phyloP scores from a whole-genome alignment of 2,113 vertebrate genomes.

The Chaenocephalus aceratus region DNA sequence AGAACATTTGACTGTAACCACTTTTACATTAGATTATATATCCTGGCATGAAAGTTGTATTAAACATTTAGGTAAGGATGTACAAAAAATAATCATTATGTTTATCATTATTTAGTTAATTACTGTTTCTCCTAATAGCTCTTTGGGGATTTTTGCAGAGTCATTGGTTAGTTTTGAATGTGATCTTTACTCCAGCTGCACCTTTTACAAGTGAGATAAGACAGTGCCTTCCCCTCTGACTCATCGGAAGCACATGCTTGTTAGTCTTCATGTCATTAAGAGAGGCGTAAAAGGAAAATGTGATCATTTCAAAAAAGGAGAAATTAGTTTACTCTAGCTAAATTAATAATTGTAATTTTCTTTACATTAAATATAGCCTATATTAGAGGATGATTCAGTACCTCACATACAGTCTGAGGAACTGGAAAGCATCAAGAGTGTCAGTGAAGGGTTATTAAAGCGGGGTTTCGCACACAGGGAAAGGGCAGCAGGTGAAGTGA shows the following conservation, averaged over 20 bases:
- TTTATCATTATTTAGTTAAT: not conserved
- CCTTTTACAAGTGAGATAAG: slow-evolving; percentile 4
- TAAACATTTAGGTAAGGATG: not conserved
- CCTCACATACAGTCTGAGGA: not conserved
- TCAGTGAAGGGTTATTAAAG: not conserved
- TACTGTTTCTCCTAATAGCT: not conserved
- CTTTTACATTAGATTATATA: not conserved
- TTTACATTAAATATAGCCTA: no score
- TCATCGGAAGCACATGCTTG: slow-evolving; percentile 4
- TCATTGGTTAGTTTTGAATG: not conserved
- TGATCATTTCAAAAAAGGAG: not conserved
- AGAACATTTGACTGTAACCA: not conserved
- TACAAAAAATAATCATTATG: not conserved
- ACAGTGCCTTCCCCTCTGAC: not conserved
- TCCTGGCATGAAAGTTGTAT: not conserved
- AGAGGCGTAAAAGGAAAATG: not conserved
- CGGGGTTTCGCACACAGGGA: not conserved
- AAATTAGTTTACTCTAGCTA: not conserved
- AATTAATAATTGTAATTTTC: no score
- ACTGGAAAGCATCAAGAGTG: not conserved
- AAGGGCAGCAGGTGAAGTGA: slow-evolving; percentile 17
- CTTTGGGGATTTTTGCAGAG: not conserved
- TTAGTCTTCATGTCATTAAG: not conserved
- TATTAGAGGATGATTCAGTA: not conserved
- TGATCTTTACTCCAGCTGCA: not conserved